Evolutionary conservation across 2,888 invertebrate genomes (phyloP).

Genomic region (Drosophila glabriapex): DNA sequence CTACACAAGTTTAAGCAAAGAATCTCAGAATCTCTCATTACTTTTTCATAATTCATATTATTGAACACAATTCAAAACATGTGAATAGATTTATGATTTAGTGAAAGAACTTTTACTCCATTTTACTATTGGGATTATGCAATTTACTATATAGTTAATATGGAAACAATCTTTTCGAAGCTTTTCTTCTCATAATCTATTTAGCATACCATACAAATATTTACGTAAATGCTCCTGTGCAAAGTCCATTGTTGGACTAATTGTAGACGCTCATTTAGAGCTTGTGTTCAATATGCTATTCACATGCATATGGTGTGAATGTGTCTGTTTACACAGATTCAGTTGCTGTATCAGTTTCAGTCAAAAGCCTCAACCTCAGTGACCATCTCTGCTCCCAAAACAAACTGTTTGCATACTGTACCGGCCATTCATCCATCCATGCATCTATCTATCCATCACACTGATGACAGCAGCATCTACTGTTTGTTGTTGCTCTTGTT

Average conservation of each 20-base stretch:
- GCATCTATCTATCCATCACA: constrained; percentile 58
- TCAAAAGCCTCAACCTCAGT: constrained; percentile 35
- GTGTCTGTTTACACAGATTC: constrained; percentile 38
- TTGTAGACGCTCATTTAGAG: neutral
- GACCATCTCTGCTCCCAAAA: constrained; percentile 33
- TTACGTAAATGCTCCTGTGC: neutral
- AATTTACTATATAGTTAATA: neutral
- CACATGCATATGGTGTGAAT: constrained; percentile 10
- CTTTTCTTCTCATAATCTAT: neutral
- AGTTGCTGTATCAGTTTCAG: constrained; percentile 26
- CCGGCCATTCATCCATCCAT: constrained; percentile 2
- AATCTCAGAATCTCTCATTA: neutral
- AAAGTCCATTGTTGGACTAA: neutral
- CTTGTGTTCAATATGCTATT: constrained; percentile 34
- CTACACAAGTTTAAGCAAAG: neutral
- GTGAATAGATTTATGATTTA: neutral
- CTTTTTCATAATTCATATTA: neutral
- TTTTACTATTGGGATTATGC: neutral
- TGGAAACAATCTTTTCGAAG: neutral
- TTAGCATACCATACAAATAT: too few species aligned
- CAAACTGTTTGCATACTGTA: constrained; percentile 36
- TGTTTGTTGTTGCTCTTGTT: constrained; percentile 20
- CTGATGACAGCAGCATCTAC: constrained; percentile 44
- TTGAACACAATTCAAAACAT: neutral
- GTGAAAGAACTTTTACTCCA: neutral